phyloP scores from a whole-genome alignment of 2,797 vertebrate genomes.

The Lithobates sylvaticus region DNA sequence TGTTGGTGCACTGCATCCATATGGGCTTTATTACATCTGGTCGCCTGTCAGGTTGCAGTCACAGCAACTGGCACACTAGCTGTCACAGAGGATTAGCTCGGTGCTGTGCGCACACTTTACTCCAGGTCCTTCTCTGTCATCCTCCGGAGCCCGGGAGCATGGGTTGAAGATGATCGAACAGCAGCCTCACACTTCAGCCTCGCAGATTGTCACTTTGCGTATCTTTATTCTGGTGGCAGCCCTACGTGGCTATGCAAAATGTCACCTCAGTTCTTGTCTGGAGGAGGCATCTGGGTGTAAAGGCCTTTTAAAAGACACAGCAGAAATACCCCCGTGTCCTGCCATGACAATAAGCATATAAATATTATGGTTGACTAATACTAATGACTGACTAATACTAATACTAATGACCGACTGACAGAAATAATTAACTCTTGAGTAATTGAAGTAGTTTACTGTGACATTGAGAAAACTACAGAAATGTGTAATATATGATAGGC shows the following conservation, averaged over 20 bases:
- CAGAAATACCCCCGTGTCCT: conserved; percentile 36
- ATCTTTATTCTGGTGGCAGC: conserved; percentile 63
- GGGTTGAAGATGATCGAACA: conserved; percentile 62
- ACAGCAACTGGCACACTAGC: conserved; percentile 71
- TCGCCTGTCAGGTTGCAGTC: conserved; percentile 65
- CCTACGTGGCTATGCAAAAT: conserved; percentile 62
- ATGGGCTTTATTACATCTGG: conserved; percentile 64
- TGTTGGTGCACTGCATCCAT: conserved; percentile 64
- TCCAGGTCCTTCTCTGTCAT: conserved; percentile 68
- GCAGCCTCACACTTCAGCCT: conserved; percentile 65
- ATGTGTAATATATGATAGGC: not conserved
- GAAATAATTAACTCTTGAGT: conserved; percentile 55
- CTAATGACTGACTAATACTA: no score
- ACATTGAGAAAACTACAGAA: not conserved
- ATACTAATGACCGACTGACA: conserved; percentile 45
- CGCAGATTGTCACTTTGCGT: conserved; percentile 67
- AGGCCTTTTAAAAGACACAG: conserved; percentile 66
- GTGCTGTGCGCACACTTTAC: conserved; percentile 67
- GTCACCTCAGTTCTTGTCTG: conserved; percentile 68
- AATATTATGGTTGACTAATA: no score
- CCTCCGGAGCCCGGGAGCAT: conserved; percentile 57
- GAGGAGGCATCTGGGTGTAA: conserved; percentile 60
- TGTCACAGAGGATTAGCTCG: conserved; percentile 77
- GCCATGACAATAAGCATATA: conserved; percentile 55
- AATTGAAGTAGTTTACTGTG: conserved; percentile 40